phyloP scores from a whole-genome alignment of 2,113 vertebrate species.

The Malurus elegans region DNA sequence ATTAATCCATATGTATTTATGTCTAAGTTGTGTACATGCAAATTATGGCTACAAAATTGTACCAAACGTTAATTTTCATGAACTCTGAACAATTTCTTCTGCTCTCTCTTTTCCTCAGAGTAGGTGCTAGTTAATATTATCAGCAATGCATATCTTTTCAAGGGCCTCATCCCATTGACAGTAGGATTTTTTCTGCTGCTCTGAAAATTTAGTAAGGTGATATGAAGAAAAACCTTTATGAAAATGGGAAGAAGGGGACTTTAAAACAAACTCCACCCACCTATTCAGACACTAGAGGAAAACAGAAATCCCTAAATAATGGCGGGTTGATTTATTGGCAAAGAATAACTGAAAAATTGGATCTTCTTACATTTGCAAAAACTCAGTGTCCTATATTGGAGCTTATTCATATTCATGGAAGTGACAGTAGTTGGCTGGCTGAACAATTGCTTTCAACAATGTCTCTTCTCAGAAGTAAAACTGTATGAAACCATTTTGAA shows the following conservation, averaged over 20 bases:
- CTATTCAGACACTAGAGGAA: neutral
- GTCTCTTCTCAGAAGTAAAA: constrained; percentile 33
- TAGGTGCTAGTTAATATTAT: neutral
- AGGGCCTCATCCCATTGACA: neutral
- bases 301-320: neutral
- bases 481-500: constrained; percentile 9
- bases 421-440: constrained; percentile 40
- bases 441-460: constrained; percentile 30
- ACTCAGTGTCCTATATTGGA: constrained; percentile 37
- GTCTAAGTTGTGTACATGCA: constrained; percentile 39
- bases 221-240: neutral
- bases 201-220: neutral
- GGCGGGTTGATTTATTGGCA: neutral
- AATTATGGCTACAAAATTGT: constrained; percentile 8
- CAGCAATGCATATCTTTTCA: neutral
- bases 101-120: neutral
- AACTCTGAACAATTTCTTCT: constrained; percentile 3
- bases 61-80: neutral
- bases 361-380: constrained; percentile 31
- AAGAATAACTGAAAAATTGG: constrained; percentile 1
- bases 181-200: neutral
- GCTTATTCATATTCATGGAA: constrained; percentile 56
- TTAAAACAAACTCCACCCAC: neutral
- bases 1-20: constrained; percentile 58
- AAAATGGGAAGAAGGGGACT: neutral